Conservation (phyloP, 2,888 invertebrate genomes). For the Oegoconia quadripuncta region DNA sequence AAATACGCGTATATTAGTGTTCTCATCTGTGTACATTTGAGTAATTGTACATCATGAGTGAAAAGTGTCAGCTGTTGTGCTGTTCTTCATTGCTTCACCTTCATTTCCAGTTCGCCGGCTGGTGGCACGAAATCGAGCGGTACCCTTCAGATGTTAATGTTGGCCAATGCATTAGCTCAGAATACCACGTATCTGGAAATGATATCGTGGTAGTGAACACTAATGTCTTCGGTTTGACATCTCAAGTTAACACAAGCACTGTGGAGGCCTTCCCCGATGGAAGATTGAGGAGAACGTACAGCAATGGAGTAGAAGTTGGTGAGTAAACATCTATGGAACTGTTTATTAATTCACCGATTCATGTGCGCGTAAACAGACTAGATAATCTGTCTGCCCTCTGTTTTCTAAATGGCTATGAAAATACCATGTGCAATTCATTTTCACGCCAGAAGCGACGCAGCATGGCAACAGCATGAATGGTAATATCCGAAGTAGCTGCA, state of each 20-base stretch:
- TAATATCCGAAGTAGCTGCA: too few relatives aligned
- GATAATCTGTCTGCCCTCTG: too few relatives aligned
- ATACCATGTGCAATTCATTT: too few relatives aligned
- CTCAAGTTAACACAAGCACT: slow-evolving; percentile 31
- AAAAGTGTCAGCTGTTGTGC: too few relatives aligned
- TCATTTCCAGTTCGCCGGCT: slow-evolving; percentile 49
- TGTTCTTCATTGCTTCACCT: not conserved
- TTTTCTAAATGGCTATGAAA: too few relatives aligned
- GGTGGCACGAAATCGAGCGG: slow-evolving; percentile 65
- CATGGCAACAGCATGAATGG: too few relatives aligned
- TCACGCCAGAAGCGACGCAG: too few relatives aligned
- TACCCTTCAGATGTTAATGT: slow-evolving; percentile 38
- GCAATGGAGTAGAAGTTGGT: slow-evolving; percentile 4
- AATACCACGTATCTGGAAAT: slow-evolving; percentile 31
- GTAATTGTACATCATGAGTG: too few relatives aligned
- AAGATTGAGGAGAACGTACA: slow-evolving; percentile 36
- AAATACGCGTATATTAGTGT: too few relatives aligned
- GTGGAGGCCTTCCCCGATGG: slow-evolving; percentile 39
- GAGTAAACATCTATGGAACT: not conserved
- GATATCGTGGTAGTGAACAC: slow-evolving; percentile 42
- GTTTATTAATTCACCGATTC: too few relatives aligned
- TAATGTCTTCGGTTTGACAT: slow-evolving; percentile 33
- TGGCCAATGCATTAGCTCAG: slow-evolving; percentile 52
- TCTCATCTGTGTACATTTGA: too few relatives aligned
- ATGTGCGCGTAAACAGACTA: too few relatives aligned